A percentile compares a stretch with the other conserved stretches of the same genome.
Conservation (phyloP, 2,113 vertebrate species). For the Castor canadensis region DNA sequence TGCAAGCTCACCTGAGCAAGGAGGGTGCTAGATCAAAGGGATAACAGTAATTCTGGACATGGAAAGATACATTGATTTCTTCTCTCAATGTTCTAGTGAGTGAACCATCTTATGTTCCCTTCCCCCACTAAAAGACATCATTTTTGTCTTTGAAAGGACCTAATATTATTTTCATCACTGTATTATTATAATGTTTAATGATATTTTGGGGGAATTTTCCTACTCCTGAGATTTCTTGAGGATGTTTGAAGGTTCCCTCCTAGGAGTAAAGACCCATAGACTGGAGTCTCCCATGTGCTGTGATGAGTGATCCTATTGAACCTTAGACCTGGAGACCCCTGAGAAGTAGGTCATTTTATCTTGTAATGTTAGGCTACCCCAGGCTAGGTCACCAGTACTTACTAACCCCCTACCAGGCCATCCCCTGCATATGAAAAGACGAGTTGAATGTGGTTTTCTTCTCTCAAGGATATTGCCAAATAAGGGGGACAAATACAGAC, state of each 20-base stretch:
- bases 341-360: no score
- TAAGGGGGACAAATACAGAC: not conserved
- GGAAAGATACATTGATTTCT: not conserved
- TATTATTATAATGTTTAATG: not conserved
- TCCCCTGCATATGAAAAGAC: not conserved
- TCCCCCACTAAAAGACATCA: not conserved
- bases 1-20: not conserved
- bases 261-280: not conserved
- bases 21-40: not conserved
- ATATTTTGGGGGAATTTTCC: not conserved
- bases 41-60: not conserved
- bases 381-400: no score
- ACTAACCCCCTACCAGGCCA: not conserved
- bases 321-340: not conserved
- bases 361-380: not conserved
- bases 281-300: not conserved
- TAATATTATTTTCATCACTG: not conserved
- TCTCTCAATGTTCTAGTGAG: not conserved
- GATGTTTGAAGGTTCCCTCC: not conserved
- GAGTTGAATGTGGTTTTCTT: not conserved
- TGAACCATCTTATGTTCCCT: not conserved
- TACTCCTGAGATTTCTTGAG: not conserved
- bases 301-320: fast-evolving
- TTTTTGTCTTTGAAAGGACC: not conserved
- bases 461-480: not conserved